Conservation (phyloP, 2,888 invertebrate genomes). For the Brassicogethes aeneus region DNA sequence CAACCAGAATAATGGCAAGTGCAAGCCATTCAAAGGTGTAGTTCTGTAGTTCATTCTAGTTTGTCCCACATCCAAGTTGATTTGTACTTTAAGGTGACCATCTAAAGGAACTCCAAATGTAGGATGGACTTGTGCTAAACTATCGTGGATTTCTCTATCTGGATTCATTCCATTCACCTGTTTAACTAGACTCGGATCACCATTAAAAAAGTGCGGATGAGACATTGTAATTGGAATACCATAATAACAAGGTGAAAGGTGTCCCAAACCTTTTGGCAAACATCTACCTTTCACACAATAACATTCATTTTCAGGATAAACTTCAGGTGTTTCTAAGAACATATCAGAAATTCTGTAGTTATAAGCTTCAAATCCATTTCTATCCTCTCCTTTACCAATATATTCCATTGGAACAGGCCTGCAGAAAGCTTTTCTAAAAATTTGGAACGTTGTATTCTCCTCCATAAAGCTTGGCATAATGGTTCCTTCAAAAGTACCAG, state of each 20-base stretch:
- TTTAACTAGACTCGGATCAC: constrained; percentile 49
- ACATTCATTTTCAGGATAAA: constrained; percentile 54
- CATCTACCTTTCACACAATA: constrained; percentile 62
- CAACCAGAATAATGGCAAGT: constrained; percentile 64
- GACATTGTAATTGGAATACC: constrained; percentile 66
- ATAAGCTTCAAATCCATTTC: constrained; percentile 49
- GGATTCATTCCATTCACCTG: constrained; percentile 56
- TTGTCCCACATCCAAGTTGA: constrained; percentile 59
- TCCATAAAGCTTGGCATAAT: constrained; percentile 55
- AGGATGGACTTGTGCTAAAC: constrained; percentile 62
- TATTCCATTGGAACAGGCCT: constrained; percentile 53
- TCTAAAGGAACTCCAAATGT: constrained; percentile 57
- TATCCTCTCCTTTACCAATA: constrained; percentile 28
- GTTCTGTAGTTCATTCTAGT: constrained; percentile 54
- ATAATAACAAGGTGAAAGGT: constrained; percentile 46
- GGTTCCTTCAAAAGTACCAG: constrained; percentile 63
- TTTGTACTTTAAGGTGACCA: constrained; percentile 57
- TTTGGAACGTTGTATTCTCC: constrained; percentile 45
- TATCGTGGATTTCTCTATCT: constrained; percentile 45
- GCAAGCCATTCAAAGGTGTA: constrained; percentile 51
- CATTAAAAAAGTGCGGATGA: constrained; percentile 50
- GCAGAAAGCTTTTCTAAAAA: constrained; percentile 72
- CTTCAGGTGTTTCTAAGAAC: constrained; percentile 47
- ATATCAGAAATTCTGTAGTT: constrained; percentile 52
- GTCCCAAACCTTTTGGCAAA: constrained; percentile 53